Conservation (phyloP, 1,140 invertebrate genomes). For the Diorhabda elongata region DNA sequence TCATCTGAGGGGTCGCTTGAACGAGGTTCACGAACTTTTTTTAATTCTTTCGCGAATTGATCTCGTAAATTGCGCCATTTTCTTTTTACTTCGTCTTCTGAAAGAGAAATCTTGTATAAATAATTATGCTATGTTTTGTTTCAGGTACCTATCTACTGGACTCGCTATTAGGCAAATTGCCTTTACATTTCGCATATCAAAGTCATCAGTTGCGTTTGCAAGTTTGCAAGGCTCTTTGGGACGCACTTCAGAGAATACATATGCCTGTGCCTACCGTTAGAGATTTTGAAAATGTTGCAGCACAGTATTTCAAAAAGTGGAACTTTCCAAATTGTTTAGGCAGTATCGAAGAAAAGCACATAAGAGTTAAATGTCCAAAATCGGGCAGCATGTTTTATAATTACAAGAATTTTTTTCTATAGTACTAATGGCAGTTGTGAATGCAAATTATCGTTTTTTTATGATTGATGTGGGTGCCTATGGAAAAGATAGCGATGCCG, state of each 20-base stretch:
- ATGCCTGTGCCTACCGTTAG: conserved; percentile 8
- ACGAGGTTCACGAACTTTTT: conserved; percentile 10
- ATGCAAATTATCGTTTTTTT: conserved; percentile 26
- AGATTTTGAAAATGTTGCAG: conserved; percentile 14
- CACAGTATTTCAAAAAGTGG: conserved; percentile 6
- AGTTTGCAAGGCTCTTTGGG: conserved; percentile 7
- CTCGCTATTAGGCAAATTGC: conserved; percentile 18
- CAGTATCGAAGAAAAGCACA: conserved; percentile 46
- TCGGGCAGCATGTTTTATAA: conserved; percentile 22
- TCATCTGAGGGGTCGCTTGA: not conserved
- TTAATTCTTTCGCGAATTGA: conserved; percentile 15
- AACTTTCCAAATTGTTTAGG: conserved; percentile 45
- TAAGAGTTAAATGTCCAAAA: conserved; percentile 17
- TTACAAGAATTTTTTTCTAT: conserved; percentile 14
- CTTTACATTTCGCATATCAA: conserved; percentile 17
- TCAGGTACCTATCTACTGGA: conserved; percentile 19
- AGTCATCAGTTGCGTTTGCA: conserved; percentile 12
- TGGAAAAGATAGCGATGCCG: conserved; percentile 26
- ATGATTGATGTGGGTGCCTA: conserved; percentile 24
- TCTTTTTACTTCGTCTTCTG: conserved; percentile 48
- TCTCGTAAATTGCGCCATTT: conserved; percentile 51
- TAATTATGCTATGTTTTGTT: conserved; percentile 14
- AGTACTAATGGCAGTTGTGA: conserved; percentile 17
- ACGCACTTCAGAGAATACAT: conserved; percentile 13
- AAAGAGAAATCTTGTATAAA: conserved; percentile 25